phyloP scores from a whole-genome alignment of 2,888 invertebrate species.

The Philonicus albiceps region DNA sequence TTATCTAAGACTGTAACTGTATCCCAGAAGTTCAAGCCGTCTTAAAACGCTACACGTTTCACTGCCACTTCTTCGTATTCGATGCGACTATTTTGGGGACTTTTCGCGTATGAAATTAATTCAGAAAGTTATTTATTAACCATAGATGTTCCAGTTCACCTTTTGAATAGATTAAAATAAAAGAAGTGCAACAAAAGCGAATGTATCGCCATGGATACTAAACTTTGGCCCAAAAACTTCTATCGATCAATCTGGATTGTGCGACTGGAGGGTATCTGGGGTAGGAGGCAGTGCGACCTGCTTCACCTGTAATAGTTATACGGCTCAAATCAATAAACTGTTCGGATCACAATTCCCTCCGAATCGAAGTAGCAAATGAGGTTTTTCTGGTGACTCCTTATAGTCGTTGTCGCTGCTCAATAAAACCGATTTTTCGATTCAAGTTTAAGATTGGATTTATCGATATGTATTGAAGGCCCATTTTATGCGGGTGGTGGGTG shows the following conservation, averaged over 20 bases:
- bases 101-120: neutral
- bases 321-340: neutral
- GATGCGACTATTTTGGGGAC: neutral
- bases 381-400: neutral
- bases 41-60: neutral
- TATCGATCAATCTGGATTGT: constrained; percentile 3
- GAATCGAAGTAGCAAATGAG: neutral
- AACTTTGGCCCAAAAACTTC: neutral
- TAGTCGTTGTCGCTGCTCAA: neutral
- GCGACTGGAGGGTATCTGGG: neutral
- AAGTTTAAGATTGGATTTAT: neutral
- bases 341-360: neutral
- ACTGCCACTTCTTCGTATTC: neutral
- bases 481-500: neutral
- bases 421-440: neutral
- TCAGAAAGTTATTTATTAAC: constrained; percentile 1
- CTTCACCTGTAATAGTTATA: neutral
- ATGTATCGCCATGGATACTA: neutral
- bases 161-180: neutral
- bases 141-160: neutral
- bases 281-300: neutral
- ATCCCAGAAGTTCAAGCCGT: neutral
- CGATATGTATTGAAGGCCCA: neutral
- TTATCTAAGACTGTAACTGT: constrained; percentile 9
- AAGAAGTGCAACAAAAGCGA: neutral